A percentile compares a stretch with the other conserved stretches of the same genome.
phyloP scores from a whole-genome alignment of 2,888 invertebrate genomes.

The Cantharis rufa region DNA sequence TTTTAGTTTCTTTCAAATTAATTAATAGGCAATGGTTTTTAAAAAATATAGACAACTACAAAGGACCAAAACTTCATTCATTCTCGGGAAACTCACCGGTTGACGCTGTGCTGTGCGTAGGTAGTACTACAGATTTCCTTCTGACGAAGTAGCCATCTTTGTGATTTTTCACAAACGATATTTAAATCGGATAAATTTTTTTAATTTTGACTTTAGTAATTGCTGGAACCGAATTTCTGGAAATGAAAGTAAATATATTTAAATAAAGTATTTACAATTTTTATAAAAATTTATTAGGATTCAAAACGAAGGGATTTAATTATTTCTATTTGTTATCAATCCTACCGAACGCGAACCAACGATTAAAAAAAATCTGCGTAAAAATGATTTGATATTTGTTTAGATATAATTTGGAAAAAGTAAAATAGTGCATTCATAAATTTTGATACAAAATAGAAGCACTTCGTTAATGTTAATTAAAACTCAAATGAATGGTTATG shows the following conservation, averaged over 20 bases:
- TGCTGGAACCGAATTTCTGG: neutral
- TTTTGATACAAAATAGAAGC: neutral
- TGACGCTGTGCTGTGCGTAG: neutral
- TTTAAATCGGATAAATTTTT: neutral
- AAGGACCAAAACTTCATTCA: neutral
- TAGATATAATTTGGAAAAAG: neutral
- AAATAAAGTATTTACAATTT: neutral
- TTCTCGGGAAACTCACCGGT: neutral
- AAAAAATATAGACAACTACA: neutral
- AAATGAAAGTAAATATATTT: neutral
- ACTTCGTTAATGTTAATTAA: neutral
- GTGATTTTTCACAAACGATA: neutral
- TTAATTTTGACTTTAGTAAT: neutral
- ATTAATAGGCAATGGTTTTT: no score
- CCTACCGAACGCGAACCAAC: neutral
- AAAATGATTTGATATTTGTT: neutral
- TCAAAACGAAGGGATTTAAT: neutral
- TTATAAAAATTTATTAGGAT: neutral
- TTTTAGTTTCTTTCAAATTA: no score
- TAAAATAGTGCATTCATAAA: neutral
- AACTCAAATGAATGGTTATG: neutral
- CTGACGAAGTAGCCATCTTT: neutral
- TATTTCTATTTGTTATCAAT: neutral
- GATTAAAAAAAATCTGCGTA: neutral
- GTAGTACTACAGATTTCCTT: neutral